Conservation (phyloP, 1,140 invertebrate genomes). For the Drosophila tropicalis region DNA sequence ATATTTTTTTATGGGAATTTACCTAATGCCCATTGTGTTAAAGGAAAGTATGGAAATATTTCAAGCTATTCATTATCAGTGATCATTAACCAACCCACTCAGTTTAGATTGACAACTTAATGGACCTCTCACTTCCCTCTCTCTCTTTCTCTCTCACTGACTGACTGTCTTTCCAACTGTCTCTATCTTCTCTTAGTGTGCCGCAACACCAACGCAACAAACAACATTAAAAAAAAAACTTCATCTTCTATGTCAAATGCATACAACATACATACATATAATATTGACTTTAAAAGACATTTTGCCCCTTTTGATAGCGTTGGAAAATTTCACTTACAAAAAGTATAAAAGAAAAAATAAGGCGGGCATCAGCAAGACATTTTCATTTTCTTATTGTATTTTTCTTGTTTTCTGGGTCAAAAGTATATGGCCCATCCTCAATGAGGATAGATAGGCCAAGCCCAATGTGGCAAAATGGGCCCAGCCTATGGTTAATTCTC, state of each 20-base stretch:
- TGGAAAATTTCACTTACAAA: constrained; percentile 77
- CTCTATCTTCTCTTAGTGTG: constrained; percentile 27
- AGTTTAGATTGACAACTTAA: constrained; percentile 65
- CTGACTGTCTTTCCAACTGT: neutral
- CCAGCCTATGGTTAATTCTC: constrained; percentile 49
- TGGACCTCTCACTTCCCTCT: constrained; percentile 43
- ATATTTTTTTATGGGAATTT: neutral
- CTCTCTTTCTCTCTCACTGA: neutral
- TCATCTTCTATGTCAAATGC: constrained; percentile 39
- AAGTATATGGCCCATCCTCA: constrained; percentile 65
- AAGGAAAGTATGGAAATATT: constrained; percentile 31
- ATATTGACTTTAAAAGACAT: constrained; percentile 42
- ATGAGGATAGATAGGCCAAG: constrained; percentile 55
- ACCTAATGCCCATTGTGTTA: constrained; percentile 4
- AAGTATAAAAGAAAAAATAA: constrained; percentile 33
- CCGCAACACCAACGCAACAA: constrained; percentile 15
- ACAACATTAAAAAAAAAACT: neutral
- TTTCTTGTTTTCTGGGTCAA: constrained; percentile 70
- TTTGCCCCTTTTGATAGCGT: constrained; percentile 40
- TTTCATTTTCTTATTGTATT: constrained; percentile 76
- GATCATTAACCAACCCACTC: constrained; percentile 52
- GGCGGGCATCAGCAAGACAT: constrained; percentile 51
- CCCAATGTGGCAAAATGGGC: constrained; percentile 40
- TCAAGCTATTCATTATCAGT: constrained; percentile 62
- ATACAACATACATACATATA: constrained; percentile 26